Conservation (phyloP, 2,797 vertebrate species). For the Rhinella marina region DNA sequence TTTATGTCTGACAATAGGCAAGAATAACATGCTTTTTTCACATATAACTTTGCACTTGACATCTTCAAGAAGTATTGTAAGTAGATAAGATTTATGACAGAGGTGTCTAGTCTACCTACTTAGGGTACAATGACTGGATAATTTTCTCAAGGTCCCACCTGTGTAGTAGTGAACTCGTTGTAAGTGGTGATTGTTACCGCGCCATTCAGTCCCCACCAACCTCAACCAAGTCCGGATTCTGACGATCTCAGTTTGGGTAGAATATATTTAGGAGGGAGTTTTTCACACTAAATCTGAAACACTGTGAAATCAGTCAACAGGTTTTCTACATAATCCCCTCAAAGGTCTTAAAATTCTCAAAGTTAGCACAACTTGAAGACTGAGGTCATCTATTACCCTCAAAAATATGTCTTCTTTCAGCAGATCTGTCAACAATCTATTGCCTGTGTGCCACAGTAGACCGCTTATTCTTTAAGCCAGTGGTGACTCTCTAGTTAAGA, state of each 20-base stretch:
- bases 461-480: neutral
- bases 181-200: neutral
- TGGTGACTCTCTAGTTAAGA: neutral
- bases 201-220: neutral
- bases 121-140: neutral
- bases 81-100: neutral
- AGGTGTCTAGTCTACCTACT: neutral
- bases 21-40: conserved; percentile 13
- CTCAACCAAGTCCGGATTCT: neutral
- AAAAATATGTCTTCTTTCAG: neutral
- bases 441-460: neutral
- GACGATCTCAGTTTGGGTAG: neutral
- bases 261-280: neutral
- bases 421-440: neutral
- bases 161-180: neutral
- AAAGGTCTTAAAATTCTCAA: neutral
- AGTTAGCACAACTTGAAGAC: neutral
- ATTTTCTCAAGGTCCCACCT: conserved; percentile 9
- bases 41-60: neutral
- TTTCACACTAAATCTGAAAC: neutral
- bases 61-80: neutral
- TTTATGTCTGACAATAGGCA: neutral
- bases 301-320: neutral
- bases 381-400: neutral
- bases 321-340: neutral